These are phyloP conservation scores for Chunga burmeisteri DNA, from an alignment of 2,113 vertebrate species.

Conservation along the genomic window DNA sequence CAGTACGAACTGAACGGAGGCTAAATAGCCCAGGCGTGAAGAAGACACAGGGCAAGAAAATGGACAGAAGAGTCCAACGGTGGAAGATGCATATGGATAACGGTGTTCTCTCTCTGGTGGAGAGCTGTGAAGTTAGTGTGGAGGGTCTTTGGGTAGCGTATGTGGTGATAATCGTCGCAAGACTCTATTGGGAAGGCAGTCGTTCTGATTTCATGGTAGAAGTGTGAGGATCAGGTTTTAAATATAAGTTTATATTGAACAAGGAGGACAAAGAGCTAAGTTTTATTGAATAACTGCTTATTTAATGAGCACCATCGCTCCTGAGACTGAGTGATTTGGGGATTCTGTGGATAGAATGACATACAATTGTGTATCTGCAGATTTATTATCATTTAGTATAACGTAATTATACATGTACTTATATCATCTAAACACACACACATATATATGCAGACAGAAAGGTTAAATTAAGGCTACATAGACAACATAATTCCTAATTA, in stretches of 20 bases:
- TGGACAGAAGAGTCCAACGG: not conserved
- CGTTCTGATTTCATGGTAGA: not conserved
- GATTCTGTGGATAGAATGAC: not conserved
- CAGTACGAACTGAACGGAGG: not conserved
- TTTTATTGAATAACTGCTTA: not conserved
- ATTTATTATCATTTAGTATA: not conserved
- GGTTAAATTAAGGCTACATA: not conserved
- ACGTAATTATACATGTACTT: not conserved
- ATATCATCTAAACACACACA: not conserved
- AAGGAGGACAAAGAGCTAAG: not conserved
- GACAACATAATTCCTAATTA: not conserved
- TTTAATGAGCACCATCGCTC: not conserved
- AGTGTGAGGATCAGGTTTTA: not conserved
- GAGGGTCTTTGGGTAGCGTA: not conserved
- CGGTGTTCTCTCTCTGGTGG: not conserved
- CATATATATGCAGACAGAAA: not conserved
- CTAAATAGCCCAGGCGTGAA: not conserved
- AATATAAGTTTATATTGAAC: not conserved
- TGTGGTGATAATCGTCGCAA: not conserved
- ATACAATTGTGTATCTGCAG: not conserved
- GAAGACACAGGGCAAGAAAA: not conserved
- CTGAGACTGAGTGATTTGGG: not conserved
- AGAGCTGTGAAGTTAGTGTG: not conserved
- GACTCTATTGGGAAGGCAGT: not conserved
- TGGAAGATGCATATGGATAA: not conserved